Evolutionary conservation across 2,113 vertebrate species (phyloP).

Genomic region (Pongo abelii): DNA sequence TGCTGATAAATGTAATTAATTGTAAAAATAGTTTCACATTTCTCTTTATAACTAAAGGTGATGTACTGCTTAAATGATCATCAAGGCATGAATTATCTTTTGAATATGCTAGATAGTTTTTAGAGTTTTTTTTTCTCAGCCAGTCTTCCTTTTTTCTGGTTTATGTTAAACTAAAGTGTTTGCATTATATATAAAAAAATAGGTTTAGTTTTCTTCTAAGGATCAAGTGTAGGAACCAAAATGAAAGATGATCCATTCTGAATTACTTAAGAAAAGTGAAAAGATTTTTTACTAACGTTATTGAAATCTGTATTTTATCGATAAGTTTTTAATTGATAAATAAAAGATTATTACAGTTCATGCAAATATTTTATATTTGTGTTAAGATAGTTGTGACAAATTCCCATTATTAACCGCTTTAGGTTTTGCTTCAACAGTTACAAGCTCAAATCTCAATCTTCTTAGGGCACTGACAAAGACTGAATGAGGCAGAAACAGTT

Average conservation of each 20-base stretch:
- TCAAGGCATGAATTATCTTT: neutral
- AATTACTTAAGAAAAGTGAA: neutral
- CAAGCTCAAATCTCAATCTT: neutral
- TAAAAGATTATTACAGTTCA: neutral
- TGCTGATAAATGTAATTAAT: slow-evolving; percentile 55
- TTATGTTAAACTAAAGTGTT: neutral
- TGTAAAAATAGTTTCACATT: slow-evolving; percentile 39
- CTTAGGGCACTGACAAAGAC: rapidly evolving
- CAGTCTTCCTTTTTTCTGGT: neutral
- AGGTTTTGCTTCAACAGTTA: neutral
- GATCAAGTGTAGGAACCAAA: neutral
- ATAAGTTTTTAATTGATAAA: neutral
- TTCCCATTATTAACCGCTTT: neutral
- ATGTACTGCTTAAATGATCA: neutral
- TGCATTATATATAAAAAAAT: neutral
- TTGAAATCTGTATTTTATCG: neutral
- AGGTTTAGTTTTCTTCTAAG: neutral
- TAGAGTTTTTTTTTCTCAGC: neutral
- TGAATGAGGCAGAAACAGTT: rapidly evolving
- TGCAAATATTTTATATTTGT: neutral
- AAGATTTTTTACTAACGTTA: neutral
- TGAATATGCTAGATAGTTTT: neutral
- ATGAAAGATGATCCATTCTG: neutral
- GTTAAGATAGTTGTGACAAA: neutral
- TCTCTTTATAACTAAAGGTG: slow-evolving; percentile 27